Evolutionary conservation across 2,113 vertebrate species (phyloP).

Genomic region (Leucosticte australis): DNA sequence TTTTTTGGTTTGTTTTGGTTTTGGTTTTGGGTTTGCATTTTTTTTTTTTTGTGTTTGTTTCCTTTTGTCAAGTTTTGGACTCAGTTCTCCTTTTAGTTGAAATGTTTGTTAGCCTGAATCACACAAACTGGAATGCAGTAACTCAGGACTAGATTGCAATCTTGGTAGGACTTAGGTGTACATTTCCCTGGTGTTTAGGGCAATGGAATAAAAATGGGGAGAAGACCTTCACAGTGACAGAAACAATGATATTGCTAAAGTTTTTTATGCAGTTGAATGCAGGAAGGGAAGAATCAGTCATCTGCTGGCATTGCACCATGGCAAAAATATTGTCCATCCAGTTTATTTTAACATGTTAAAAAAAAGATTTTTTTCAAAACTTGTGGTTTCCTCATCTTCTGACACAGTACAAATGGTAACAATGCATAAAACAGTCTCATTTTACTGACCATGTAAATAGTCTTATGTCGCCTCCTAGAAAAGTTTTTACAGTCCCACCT

Average conservation of each 20-base stretch:
- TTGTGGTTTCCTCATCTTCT: neutral
- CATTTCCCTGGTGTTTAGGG: neutral
- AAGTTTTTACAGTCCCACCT: neutral
- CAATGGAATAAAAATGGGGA: neutral
- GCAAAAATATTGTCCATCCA: neutral
- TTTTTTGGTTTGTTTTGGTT: neutral
- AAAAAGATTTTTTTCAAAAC: neutral
- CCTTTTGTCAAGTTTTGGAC: neutral
- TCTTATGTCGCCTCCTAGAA: neutral
- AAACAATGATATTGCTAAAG: neutral
- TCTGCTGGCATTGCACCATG: neutral
- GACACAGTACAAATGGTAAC: neutral
- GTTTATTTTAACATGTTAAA: neutral
- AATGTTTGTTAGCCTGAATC: neutral
- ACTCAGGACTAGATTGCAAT: neutral
- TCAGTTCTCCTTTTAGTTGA: neutral
- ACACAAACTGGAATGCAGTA: neutral
- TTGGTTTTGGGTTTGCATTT: too few species aligned
- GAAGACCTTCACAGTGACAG: neutral
- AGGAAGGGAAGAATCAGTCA: neutral
- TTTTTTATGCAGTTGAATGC: neutral
- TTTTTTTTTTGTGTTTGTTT: neutral
- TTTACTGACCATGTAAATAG: neutral
- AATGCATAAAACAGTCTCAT: neutral
- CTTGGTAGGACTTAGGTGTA: neutral